Conservation (phyloP, 1,140 invertebrate genomes). For the Anastrepha obliqua region DNA sequence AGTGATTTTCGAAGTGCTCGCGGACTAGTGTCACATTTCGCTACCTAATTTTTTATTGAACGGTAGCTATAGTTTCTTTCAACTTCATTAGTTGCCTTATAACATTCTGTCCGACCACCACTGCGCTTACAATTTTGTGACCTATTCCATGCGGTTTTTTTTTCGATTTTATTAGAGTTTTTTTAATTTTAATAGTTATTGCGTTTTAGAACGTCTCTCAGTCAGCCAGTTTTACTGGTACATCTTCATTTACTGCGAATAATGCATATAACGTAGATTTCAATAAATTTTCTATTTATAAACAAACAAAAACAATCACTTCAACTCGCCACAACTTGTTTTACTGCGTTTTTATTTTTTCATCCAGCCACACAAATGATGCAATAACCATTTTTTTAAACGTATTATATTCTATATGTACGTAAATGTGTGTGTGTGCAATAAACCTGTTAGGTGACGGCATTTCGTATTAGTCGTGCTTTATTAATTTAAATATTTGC, state of each 20-base stretch:
- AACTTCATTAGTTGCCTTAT: not conserved
- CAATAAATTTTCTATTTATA: not conserved
- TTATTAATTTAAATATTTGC: constrained; percentile 27
- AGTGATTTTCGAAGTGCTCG: too few relatives aligned
- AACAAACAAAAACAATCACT: not conserved
- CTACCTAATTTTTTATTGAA: too few relatives aligned
- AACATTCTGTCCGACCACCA: not conserved
- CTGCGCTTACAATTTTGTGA: not conserved
- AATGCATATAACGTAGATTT: not conserved
- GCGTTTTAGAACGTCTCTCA: constrained; percentile 17
- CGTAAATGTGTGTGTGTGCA: not conserved
- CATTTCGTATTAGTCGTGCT: constrained; percentile 20
- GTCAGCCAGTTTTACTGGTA: constrained; percentile 45
- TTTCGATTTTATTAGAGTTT: not conserved
- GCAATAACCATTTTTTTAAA: not conserved
- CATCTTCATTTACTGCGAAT: constrained; percentile 23
- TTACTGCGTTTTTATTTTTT: constrained; percentile 11
- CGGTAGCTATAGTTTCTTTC: not conserved
- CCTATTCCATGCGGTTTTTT: too few relatives aligned
- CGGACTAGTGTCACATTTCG: too few relatives aligned
- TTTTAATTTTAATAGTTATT: constrained; percentile 26
- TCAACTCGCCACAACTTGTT: constrained; percentile 33
- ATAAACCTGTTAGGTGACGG: not conserved
- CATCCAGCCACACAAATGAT: not conserved
- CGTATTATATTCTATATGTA: not conserved